These are phyloP conservation scores for Halyomorpha halys DNA, from an alignment of 1,140 invertebrate genomes.

Conservation along the genomic window DNA sequence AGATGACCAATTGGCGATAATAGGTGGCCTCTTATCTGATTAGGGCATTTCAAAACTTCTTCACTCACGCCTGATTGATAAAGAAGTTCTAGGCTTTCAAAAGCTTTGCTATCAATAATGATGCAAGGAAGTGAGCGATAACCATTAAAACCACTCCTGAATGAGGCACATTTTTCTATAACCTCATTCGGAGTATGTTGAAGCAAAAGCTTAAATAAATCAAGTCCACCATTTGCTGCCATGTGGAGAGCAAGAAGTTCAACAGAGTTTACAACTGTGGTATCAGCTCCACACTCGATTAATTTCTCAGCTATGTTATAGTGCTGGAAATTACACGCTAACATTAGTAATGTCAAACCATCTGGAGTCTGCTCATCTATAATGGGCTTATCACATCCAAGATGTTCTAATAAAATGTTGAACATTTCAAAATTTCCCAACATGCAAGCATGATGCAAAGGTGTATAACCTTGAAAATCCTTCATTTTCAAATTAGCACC, in stretches of 20 bases:
- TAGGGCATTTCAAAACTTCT: constrained; percentile 15
- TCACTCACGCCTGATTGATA: constrained; percentile 6
- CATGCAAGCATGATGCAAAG: constrained; percentile 13
- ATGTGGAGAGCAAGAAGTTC: constrained; percentile 15
- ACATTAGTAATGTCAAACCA: constrained; percentile 17
- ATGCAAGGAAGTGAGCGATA: constrained; percentile 9
- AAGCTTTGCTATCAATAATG: constrained; percentile 7
- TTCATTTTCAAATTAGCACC: background rate
- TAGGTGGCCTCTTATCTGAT: background rate
- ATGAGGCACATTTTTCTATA: constrained; percentile 5
- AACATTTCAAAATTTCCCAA: constrained; percentile 11
- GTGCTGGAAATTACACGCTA: background rate
- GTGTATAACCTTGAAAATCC: background rate
- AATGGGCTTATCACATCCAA: background rate
- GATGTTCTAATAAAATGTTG: background rate
- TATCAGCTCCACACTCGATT: constrained; percentile 14
- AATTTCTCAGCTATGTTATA: constrained; percentile 9
- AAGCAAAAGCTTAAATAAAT: constrained; percentile 15
- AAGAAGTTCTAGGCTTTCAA: constrained; percentile 8
- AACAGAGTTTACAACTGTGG: background rate
- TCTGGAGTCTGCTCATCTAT: background rate
- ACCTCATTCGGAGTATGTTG: background rate
- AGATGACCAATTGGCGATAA: constrained; percentile 10
- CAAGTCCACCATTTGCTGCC: constrained; percentile 3
- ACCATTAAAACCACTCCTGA: background rate